These are phyloP conservation scores for Synodontis membranacea DNA, from an alignment of 2,113 vertebrate genomes.

Conservation along the genomic window DNA sequence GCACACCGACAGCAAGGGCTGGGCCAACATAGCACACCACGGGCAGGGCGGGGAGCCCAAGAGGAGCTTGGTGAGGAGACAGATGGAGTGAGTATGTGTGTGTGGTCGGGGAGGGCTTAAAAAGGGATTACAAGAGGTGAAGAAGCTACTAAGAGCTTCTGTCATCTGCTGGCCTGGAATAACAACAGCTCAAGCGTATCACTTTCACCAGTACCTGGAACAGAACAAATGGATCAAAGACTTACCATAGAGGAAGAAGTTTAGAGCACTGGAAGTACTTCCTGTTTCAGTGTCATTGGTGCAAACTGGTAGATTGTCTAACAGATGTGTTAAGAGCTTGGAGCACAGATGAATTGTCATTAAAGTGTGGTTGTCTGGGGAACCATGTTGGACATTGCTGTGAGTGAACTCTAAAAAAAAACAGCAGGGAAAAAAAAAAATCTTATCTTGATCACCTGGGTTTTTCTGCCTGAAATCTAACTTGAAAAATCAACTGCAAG, in stretches of 20 bases:
- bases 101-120: constrained; percentile 13
- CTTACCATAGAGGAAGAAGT: not conserved
- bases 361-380: not conserved
- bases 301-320: not conserved
- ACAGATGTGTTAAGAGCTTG: not conserved
- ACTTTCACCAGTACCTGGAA: constrained; percentile 12
- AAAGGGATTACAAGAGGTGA: constrained; percentile 41
- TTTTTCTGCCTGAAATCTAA: not conserved
- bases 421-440: too few species aligned
- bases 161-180: constrained; percentile 38
- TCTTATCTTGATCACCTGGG: not conserved
- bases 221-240: constrained; percentile 17
- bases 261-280: not conserved
- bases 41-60: not conserved
- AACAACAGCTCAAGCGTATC: constrained; percentile 47
- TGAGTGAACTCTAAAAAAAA: not conserved
- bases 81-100: constrained; percentile 5
- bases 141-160: constrained; percentile 25
- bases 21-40: constrained; percentile 29
- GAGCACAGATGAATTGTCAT: not conserved
- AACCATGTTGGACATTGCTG: not conserved
- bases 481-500: not conserved
- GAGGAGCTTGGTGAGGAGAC: constrained; percentile 2
- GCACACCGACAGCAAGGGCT: constrained; percentile 9
- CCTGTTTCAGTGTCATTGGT: not conserved